These are phyloP conservation scores for Apotomis turbidana DNA, from an alignment of 2,888 invertebrate species.

Conservation along the genomic window DNA sequence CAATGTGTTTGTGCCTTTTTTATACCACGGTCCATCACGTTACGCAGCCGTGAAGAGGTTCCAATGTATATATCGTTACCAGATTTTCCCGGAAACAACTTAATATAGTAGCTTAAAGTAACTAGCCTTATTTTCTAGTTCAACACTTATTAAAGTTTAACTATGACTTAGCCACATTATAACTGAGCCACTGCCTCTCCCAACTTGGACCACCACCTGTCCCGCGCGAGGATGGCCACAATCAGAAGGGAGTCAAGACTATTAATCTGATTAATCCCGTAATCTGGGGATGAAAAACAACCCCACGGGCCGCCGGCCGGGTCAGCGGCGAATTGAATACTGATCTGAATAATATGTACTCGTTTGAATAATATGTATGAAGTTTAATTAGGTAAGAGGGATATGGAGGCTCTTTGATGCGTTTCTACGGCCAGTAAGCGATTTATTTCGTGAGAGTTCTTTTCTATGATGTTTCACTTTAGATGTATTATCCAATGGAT, in stretches of 20 bases:
- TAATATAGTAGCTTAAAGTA: no score
- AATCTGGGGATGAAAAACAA: conserved; percentile 23
- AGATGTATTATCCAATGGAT: no score
- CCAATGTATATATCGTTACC: no score
- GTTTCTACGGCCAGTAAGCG: neutral
- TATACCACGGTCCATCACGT: no score
- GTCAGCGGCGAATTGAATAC: conserved; percentile 24
- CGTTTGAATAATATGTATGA: neutral
- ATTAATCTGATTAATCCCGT: conserved; percentile 38
- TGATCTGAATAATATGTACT: conserved; percentile 14
- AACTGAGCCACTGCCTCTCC: neutral
- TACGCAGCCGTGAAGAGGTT: no score
- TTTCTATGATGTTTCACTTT: no score
- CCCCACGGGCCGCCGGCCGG: neutral
- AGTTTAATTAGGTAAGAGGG: conserved; percentile 29
- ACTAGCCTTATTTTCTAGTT: no score
- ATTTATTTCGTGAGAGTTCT: neutral
- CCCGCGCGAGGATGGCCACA: conserved; percentile 7
- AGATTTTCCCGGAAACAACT: no score
- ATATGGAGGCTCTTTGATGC: neutral
- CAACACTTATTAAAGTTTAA: no score
- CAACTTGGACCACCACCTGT: neutral
- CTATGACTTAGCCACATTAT: no score
- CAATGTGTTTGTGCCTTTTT: no score
- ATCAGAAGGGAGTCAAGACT: conserved; percentile 31